Evolutionary conservation across 2,797 vertebrate genomes (phyloP).

Genomic region (Enteromius trimaculatus): DNA sequence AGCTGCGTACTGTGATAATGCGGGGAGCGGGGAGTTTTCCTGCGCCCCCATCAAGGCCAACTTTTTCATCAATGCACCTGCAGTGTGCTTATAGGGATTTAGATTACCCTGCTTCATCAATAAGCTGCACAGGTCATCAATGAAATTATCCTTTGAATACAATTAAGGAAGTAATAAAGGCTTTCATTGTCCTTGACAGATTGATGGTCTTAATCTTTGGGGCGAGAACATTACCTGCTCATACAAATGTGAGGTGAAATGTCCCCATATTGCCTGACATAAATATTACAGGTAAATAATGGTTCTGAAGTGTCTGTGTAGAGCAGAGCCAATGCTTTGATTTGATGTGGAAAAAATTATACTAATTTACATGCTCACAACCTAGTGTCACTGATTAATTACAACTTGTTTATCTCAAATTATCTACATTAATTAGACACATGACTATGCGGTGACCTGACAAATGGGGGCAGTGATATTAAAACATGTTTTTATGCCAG

Average conservation of each 20-base stretch:
- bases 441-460: constrained; percentile 30
- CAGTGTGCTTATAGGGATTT: constrained; percentile 58
- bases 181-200: constrained; percentile 63
- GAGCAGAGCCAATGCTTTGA: not conserved
- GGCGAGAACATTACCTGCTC: constrained; percentile 46
- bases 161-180: constrained; percentile 60
- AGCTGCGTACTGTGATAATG: constrained; percentile 56
- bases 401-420: constrained; percentile 48
- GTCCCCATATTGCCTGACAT: constrained; percentile 30
- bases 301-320: not conserved
- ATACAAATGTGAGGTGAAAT: constrained; percentile 47
- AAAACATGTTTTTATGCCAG: constrained; percentile 5
- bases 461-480: constrained; percentile 18
- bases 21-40: constrained; percentile 52
- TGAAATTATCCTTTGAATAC: constrained; percentile 59
- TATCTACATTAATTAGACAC: constrained; percentile 43
- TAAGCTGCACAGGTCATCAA: constrained; percentile 57
- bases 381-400: constrained; percentile 47
- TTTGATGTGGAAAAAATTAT: constrained; percentile 11
- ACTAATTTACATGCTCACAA: constrained; percentile 32
- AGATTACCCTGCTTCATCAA: constrained; percentile 59
- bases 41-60: constrained; percentile 55
- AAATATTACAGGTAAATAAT: constrained; percentile 41
- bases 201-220: constrained; percentile 58
- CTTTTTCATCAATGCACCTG: constrained; percentile 56